phyloP scores from a whole-genome alignment of 2,113 vertebrate species.

The Apodemus speciosus region DNA sequence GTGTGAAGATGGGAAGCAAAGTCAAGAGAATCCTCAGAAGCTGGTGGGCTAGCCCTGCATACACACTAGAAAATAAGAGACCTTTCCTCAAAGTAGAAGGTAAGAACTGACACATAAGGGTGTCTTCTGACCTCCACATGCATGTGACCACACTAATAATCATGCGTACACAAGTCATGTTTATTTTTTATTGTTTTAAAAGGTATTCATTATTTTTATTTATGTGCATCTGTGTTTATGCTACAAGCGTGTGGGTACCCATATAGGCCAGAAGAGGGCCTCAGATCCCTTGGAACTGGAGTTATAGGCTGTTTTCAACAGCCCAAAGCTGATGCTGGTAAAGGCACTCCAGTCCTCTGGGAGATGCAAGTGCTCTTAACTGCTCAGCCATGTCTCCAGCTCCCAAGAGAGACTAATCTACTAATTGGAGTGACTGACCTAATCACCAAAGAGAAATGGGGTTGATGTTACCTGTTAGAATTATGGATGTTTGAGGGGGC shows the following conservation, averaged over 20 bases:
- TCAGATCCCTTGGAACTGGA: background rate
- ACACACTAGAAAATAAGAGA: background rate
- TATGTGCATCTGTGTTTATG: background rate
- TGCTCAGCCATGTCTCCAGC: background rate
- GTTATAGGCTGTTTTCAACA: background rate
- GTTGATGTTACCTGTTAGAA: background rate
- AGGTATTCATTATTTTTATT: background rate
- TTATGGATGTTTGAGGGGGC: background rate
- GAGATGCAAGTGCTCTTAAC: background rate
- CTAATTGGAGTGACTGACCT: background rate
- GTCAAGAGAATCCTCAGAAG: background rate
- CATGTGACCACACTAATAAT: background rate
- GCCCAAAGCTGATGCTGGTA: background rate
- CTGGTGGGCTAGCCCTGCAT: no score
- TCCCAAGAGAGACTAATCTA: background rate
- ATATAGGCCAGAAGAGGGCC: background rate
- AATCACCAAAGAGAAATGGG: constrained; percentile 3
- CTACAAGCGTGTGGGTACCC: background rate
- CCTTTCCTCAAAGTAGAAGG: background rate
- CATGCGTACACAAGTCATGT: background rate
- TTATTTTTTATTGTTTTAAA: background rate
- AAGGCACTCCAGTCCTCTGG: background rate
- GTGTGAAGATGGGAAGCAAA: background rate
- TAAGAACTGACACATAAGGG: background rate
- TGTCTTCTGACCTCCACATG: background rate